phyloP scores from a whole-genome alignment of 2,797 vertebrate genomes.

The Coilia nasus region DNA sequence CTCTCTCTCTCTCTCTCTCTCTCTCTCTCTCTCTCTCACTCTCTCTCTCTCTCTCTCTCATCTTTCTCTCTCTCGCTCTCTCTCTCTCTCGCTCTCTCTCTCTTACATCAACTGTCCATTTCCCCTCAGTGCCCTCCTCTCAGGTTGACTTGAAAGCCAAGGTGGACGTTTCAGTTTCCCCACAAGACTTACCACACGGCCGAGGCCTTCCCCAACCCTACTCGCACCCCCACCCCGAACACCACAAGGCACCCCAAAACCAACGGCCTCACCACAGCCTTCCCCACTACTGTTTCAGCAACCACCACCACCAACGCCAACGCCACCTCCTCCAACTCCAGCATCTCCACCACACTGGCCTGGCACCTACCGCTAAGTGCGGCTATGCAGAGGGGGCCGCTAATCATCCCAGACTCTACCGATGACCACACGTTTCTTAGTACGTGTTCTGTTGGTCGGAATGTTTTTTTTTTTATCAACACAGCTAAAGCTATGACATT shows the following conservation, averaged over 20 bases:
- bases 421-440: conserved; percentile 77
- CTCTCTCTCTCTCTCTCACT: background rate
- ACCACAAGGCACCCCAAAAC: conserved; percentile 46
- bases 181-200: conserved; percentile 31
- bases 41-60: background rate
- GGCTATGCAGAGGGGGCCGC: conserved; percentile 60
- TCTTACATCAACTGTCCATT: background rate
- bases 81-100: background rate
- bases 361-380: conserved; percentile 25
- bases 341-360: conserved; percentile 34
- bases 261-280: conserved; percentile 30
- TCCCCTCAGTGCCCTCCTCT: conserved; percentile 46
- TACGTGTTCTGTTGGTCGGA: conserved; percentile 62
- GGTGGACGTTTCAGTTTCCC: conserved; percentile 32
- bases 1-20: background rate
- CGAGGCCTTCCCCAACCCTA: background rate
- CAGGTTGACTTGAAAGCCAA: conserved; percentile 41
- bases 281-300: conserved; percentile 32
- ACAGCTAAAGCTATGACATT: too few species aligned
- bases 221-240: background rate
- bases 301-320: conserved; percentile 27
- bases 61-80: background rate
- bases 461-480: background rate
- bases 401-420: conserved; percentile 67
- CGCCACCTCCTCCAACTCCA: conserved; percentile 16